These are phyloP conservation scores for Microplitis deprimator DNA, from an alignment of 2,888 invertebrate species.

Conservation along the genomic window DNA sequence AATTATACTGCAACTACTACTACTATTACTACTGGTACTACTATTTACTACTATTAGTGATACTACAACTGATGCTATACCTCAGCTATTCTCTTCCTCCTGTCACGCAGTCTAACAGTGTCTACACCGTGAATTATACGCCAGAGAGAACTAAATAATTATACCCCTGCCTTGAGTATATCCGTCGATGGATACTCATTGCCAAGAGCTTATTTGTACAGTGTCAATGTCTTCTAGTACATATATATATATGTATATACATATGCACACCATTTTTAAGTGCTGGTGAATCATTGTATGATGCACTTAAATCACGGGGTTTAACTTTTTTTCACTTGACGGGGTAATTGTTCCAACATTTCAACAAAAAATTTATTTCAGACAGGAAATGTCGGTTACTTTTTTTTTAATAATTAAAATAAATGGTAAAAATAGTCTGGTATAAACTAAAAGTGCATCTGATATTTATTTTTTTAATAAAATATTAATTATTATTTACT, in stretches of 20 bases:
- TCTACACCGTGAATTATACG: conserved; percentile 68
- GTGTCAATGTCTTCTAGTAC: conserved; percentile 50
- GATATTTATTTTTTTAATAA: too few relatives aligned
- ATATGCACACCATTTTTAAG: not conserved
- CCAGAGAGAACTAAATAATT: conserved; percentile 71
- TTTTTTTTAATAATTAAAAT: too few relatives aligned
- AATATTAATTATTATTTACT: too few relatives aligned
- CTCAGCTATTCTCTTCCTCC: conserved; percentile 38
- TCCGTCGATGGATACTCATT: conserved; percentile 18
- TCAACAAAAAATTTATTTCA: too few relatives aligned
- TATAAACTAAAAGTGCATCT: too few relatives aligned
- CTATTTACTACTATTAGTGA: not conserved
- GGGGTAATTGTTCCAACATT: too few relatives aligned
- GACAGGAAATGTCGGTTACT: too few relatives aligned
- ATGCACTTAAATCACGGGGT: not conserved
- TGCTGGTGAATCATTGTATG: not conserved
- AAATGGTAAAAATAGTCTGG: too few relatives aligned
- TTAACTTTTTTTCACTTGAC: not conserved
- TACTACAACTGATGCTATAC: not conserved
- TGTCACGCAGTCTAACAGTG: conserved; percentile 46
- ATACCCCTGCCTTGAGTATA: conserved; percentile 51
- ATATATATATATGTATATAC: not conserved
- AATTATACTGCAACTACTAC: not conserved
- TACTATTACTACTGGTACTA: not conserved
- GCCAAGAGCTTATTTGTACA: conserved; percentile 57